phyloP scores from a whole-genome alignment of 1,140 invertebrate genomes.

The Zaprionus ornatus region DNA sequence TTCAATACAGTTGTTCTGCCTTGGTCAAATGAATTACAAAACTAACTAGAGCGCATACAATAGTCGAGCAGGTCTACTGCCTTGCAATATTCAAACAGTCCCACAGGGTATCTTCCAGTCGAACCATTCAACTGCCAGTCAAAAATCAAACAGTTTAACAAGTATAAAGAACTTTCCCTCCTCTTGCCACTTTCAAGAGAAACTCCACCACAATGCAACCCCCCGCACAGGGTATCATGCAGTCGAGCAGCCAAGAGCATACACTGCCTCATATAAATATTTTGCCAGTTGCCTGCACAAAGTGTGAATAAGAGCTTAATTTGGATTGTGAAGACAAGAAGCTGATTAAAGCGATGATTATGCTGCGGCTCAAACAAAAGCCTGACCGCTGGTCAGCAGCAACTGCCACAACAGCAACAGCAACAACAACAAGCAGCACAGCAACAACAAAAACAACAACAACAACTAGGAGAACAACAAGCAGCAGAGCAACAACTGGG shows the following conservation, averaged over 20 bases:
- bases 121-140: no score
- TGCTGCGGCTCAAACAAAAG: constrained; percentile 1
- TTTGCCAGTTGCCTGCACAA: background rate
- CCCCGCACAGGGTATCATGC: background rate
- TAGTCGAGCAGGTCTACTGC: no score
- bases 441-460: background rate
- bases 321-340: constrained; percentile 4
- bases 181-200: no score
- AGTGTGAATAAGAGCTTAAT: constrained; percentile 8
- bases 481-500: background rate
- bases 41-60: no score
- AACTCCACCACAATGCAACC: no score
- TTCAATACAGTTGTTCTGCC: no score
- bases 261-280: background rate
- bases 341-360: constrained; percentile 4
- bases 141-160: no score
- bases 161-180: no score
- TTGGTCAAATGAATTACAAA: no score
- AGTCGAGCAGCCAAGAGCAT: background rate
- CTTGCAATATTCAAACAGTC: no score
- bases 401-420: background rate
- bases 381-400: background rate
- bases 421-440: background rate
- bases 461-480: background rate
- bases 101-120: no score